phyloP scores from a whole-genome alignment of 2,888 invertebrate genomes.

The Microdon myrmicae region DNA sequence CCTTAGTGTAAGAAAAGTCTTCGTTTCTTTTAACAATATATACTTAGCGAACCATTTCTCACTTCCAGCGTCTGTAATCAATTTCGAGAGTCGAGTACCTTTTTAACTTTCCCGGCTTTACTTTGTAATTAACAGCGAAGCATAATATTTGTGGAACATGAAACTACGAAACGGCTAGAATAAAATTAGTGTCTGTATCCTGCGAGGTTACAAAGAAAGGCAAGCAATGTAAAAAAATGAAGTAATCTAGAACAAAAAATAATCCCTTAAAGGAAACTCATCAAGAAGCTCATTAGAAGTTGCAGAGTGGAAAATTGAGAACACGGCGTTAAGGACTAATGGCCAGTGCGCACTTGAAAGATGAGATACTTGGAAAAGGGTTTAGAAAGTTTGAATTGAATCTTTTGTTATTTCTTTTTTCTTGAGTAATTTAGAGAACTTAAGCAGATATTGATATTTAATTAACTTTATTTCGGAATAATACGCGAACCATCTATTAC shows the following conservation, averaged over 20 bases:
- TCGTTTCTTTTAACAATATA: too few species aligned
- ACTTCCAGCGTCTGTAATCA: too few species aligned
- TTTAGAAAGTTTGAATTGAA: slow-evolving; percentile 38
- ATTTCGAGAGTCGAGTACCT: too few species aligned
- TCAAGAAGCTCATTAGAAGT: slow-evolving; percentile 46
- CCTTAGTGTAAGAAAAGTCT: too few species aligned
- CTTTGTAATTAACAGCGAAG: slow-evolving; percentile 3
- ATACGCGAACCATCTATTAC: too few species aligned
- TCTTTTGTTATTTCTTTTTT: slow-evolving; percentile 1
- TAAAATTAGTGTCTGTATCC: background rate
- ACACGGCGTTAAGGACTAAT: slow-evolving; percentile 11
- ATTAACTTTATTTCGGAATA: too few species aligned
- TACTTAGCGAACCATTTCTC: too few species aligned
- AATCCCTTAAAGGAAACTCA: slow-evolving; percentile 21
- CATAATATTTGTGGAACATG: slow-evolving; percentile 5
- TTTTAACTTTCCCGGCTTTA: too few species aligned
- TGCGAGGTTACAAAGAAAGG: background rate
- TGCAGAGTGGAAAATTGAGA: slow-evolving; percentile 43
- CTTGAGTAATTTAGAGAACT: slow-evolving; percentile 5
- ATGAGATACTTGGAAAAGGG: slow-evolving; percentile 20
- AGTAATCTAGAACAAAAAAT: background rate
- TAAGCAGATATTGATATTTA: too few species aligned
- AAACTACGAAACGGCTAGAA: background rate
- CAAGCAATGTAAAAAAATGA: slow-evolving; percentile 3
- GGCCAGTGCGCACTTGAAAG: background rate